Evolutionary conservation across 2,888 invertebrate species (phyloP).

Genomic region (Eledone cirrhosa): DNA sequence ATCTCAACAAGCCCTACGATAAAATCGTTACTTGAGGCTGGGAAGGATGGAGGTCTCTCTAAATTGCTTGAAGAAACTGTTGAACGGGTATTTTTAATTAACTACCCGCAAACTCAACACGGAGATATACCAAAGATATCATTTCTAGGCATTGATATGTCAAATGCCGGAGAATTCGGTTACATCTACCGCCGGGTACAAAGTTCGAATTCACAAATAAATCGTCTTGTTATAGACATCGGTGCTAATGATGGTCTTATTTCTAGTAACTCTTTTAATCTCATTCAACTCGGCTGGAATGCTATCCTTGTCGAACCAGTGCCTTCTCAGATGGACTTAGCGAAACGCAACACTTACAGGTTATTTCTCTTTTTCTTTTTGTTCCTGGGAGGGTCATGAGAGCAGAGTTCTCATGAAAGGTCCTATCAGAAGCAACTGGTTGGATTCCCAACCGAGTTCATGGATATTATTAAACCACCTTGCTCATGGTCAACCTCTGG

Average conservation of each 20-base stretch:
- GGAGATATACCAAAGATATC: slow-evolving; percentile 23
- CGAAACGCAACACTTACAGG: slow-evolving; percentile 46
- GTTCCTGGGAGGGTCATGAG: too few species aligned
- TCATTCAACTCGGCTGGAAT: slow-evolving; percentile 58
- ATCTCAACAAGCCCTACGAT: neutral
- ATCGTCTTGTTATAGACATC: slow-evolving; percentile 51
- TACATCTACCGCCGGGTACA: slow-evolving; percentile 48
- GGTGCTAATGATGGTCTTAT: slow-evolving; percentile 58
- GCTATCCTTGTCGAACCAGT: slow-evolving; percentile 58
- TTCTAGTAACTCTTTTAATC: slow-evolving; percentile 58
- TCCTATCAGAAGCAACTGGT: too few species aligned
- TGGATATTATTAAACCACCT: too few species aligned
- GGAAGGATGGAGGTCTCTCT: slow-evolving; percentile 48
- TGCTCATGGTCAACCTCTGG: too few species aligned
- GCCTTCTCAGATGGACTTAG: slow-evolving; percentile 42
- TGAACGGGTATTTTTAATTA: slow-evolving; percentile 46
- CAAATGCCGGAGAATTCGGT: slow-evolving; percentile 49
- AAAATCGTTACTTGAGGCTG: slow-evolving; percentile 35
- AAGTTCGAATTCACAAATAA: slow-evolving; percentile 35
- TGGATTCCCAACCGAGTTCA: too few species aligned
- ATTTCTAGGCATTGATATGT: slow-evolving; percentile 50
- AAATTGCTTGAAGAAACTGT: slow-evolving; percentile 46
- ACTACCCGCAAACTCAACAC: slow-evolving; percentile 21
- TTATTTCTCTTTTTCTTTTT: slow-evolving; percentile 32
- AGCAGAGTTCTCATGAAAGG: too few species aligned